Conservation (phyloP, 2,113 vertebrate genomes). For the Solenodon paradoxus region DNA sequence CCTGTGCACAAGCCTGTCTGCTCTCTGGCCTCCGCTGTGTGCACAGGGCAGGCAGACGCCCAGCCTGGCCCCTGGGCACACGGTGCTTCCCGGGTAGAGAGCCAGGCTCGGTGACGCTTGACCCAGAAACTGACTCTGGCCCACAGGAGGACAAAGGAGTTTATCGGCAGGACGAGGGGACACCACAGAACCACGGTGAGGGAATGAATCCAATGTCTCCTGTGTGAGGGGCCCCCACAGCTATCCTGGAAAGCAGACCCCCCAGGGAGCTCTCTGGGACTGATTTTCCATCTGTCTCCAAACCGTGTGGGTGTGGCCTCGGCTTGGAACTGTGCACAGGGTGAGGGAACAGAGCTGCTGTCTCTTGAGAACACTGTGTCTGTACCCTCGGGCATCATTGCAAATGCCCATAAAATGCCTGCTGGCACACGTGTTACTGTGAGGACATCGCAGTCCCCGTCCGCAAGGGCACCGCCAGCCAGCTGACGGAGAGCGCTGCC, state of each 20-base stretch:
- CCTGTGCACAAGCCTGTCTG: too few species aligned
- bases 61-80: too few species aligned
- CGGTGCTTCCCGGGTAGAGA: not conserved
- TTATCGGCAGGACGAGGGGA: not conserved
- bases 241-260: accelerated
- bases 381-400: not conserved
- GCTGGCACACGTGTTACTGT: not conserved
- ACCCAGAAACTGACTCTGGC: not conserved
- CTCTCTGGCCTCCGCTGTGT: too few species aligned
- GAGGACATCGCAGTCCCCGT: not conserved
- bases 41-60: too few species aligned
- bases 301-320: not conserved
- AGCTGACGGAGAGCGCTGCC: not conserved
- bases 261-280: not conserved
- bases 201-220: too few species aligned
- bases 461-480: not conserved
- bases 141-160: not conserved
- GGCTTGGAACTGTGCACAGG: accelerated
- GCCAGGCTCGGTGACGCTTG: not conserved
- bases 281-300: accelerated
- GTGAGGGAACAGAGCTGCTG: not conserved
- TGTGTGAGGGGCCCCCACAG: accelerated
- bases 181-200: not conserved
- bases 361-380: not conserved
- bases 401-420: not conserved